Evolutionary conservation across 2,888 invertebrate genomes (phyloP).

Genomic region (Penaeus monodon): DNA sequence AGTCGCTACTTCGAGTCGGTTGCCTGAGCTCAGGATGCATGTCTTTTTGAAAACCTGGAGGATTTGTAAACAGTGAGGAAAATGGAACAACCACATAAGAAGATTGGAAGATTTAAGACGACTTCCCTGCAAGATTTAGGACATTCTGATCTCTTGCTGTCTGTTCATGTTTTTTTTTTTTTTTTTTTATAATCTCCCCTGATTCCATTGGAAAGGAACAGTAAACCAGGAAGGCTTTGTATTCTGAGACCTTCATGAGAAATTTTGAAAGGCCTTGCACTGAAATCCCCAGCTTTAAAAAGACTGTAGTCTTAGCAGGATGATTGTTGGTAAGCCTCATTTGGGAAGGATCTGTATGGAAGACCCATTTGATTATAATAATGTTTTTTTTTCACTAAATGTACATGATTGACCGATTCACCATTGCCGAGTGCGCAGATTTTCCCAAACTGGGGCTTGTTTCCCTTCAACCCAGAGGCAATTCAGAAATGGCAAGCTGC

Average conservation of each 20-base stretch:
- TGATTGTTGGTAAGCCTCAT: slow-evolving; percentile 16
- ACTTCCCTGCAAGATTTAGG: not conserved
- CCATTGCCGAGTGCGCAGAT: slow-evolving; percentile 3
- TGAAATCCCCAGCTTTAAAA: too few species aligned
- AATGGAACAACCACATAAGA: not conserved
- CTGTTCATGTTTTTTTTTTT: too few species aligned
- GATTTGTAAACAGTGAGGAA: not conserved
- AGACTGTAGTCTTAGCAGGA: slow-evolving; percentile 10
- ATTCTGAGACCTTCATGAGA: too few species aligned
- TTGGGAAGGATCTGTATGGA: not conserved
- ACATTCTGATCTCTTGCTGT: not conserved
- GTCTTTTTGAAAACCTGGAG: slow-evolving; percentile 14
- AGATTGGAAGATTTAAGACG: not conserved
- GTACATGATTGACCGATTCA: not conserved
- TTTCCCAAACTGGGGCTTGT: not conserved
- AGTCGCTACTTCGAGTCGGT: slow-evolving; percentile 42
- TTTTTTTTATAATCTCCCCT: not conserved
- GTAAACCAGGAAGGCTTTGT: not conserved
- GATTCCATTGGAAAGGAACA: not conserved
- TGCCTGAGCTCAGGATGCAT: slow-evolving; percentile 27
- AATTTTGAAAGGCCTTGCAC: too few species aligned
- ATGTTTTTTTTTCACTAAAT: not conserved
- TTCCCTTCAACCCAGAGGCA: slow-evolving; percentile 28
- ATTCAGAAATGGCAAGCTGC: slow-evolving; percentile 10
- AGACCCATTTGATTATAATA: not conserved